Percentiles rank a stretch among this genome's conserved stretches.
Evolutionary conservation across 2,113 vertebrate genomes (phyloP).

Genomic region (Pangasianodon hypophthalmus): DNA sequence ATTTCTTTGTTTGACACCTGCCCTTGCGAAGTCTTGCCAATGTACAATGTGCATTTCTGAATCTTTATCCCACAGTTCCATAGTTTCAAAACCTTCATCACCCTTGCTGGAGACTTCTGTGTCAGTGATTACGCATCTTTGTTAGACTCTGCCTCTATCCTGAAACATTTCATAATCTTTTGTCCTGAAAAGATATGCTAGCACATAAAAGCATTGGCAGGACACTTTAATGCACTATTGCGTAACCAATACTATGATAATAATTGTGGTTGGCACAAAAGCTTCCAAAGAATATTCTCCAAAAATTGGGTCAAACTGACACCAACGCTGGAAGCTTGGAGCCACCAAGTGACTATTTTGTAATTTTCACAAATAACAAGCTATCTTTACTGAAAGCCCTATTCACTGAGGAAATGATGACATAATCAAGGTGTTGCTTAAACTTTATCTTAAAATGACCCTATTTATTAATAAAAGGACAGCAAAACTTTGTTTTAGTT

Average conservation of each 20-base stretch:
- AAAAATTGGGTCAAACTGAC: not conserved
- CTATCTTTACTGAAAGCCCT: not conserved
- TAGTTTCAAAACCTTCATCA: not conserved
- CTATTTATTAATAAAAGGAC: not conserved
- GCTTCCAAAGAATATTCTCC: not conserved
- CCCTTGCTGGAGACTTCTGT: not conserved
- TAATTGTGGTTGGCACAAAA: not conserved
- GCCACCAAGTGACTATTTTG: not conserved
- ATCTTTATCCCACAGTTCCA: not conserved
- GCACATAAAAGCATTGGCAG: not conserved
- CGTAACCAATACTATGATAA: not conserved
- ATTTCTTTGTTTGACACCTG: not conserved
- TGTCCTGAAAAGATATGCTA: not conserved
- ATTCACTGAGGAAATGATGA: not conserved
- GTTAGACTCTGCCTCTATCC: not conserved
- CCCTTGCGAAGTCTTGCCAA: not conserved
- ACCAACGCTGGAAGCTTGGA: not conserved
- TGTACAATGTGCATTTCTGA: not conserved
- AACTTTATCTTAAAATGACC: not conserved
- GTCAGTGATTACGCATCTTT: not conserved
- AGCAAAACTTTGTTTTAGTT: not conserved
- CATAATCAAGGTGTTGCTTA: not conserved
- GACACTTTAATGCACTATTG: too few species aligned
- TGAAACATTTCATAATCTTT: not conserved
- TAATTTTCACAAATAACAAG: slow-evolving; percentile 3